phyloP scores from a whole-genome alignment of 2,113 vertebrate species.

The Irena cyanogastra region DNA sequence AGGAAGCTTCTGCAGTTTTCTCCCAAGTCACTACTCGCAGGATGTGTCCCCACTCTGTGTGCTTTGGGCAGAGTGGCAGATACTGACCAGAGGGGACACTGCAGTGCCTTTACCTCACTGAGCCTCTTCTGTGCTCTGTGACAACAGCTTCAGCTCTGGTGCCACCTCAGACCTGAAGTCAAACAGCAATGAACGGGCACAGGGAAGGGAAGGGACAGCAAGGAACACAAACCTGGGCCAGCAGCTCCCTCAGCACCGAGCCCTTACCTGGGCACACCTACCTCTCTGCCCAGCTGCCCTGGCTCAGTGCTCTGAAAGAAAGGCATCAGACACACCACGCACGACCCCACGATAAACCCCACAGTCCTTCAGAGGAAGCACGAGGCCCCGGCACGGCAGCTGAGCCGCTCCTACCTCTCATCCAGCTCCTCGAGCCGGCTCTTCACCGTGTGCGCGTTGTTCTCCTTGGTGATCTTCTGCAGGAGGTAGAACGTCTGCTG shows the following conservation, averaged over 20 bases:
- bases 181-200: conserved; percentile 44
- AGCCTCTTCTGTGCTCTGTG: conserved; percentile 61
- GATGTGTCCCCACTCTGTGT: background rate
- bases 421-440: conserved; percentile 93
- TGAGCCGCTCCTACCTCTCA: conserved; percentile 82
- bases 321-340: conserved; percentile 47
- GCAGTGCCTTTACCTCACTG: conserved; percentile 64
- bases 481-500: conserved; percentile 99
- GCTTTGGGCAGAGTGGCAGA: background rate
- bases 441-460: conserved; percentile 90
- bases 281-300: conserved; percentile 5
- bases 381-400: background rate
- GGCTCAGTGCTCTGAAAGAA: conserved; percentile 62
- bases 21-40: background rate
- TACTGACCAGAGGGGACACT: background rate
- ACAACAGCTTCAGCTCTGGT: conserved; percentile 60
- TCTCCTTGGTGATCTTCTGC: conserved; percentile 93
- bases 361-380: background rate
- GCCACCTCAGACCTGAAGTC: conserved; percentile 70
- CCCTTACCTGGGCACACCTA: conserved; percentile 47
- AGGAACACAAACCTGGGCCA: conserved; percentile 38
- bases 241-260: background rate
- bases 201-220: conserved; percentile 18
- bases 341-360: background rate
- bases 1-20: background rate